Evolutionary conservation across 2,888 invertebrate genomes (phyloP), one percentile per base, ranked within the genome.

Genomic region (Tiphia femorata): DNA sequence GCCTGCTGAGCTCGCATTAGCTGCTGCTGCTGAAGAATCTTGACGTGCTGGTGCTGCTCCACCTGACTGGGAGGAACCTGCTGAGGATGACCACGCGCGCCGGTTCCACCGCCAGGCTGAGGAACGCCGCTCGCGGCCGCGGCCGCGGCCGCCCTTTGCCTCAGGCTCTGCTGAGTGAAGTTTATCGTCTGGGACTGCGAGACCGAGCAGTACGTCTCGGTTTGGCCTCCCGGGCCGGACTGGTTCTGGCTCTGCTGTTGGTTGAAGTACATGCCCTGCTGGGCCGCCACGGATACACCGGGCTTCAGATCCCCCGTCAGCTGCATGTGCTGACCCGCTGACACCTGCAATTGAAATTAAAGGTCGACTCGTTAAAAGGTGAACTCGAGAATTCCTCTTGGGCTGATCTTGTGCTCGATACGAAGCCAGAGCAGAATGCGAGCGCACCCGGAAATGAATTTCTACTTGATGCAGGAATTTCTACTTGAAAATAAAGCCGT

Each of bases 181-280:
- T 92, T 94, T 80, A 94, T 93, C 64, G 93, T 93, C 84, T 94
- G 94, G 71, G 92, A 90, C 85, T 94, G 94, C 30, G 93, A 91
- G 81, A 93, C 89, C 35, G 91, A 90, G 51, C 82, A 83, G 80
- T 93, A 93, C 30, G 86, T 84, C 63, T 90, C 90, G 68, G 86
- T 86, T 37, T 86, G 86, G 49, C 73, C 70, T 29, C 70, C 62
- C 4, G 75, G 72, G 42, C 74, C 76, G 25, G 74, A 58, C 53
- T 78, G 79, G 51, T 77, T 81, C 30, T 73, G 76, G 16, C 67
- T 73, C 49, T 76, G 79, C 44, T 83, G 84, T 66, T 85, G 85
- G 38, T 76, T 84, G 77, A 90, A 90, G 85, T 92, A 93, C 87
- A 94, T 91, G 71, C 93, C 92, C 82, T 94, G 94, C 81, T 94